These are phyloP conservation scores for Tricholauxania praeusta DNA, from an alignment of 2,888 invertebrate genomes.

Conservation along the genomic window DNA sequence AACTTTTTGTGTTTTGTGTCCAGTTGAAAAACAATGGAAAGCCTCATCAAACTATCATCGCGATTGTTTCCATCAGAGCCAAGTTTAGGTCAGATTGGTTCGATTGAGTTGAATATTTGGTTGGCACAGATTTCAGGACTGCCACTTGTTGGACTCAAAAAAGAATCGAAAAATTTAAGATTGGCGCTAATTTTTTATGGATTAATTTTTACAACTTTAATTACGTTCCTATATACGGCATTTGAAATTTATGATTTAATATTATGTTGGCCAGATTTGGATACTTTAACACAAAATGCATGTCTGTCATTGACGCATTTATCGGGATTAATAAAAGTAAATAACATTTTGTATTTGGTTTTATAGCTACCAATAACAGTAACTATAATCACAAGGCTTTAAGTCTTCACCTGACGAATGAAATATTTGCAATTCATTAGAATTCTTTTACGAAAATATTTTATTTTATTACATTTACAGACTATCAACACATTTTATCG, in stretches of 20 bases:
- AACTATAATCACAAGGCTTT: no score
- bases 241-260: conserved; percentile 49
- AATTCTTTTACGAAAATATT: no score
- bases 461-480: conserved; percentile 32
- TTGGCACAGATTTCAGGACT: conserved; percentile 54
- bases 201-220: conserved; percentile 1
- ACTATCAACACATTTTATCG: conserved; percentile 44
- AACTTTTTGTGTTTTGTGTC: no score
- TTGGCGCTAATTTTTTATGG: conserved; percentile 43
- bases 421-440: no score
- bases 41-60: neutral
- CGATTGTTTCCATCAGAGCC: conserved; percentile 50
- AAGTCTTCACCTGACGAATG: no score
- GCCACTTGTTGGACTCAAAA: conserved; percentile 51
- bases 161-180: conserved; percentile 44
- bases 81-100: conserved; percentile 52
- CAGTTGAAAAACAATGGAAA: no score
- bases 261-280: conserved; percentile 41
- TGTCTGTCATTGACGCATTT: conserved; percentile 48
- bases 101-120: conserved; percentile 55
- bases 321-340: conserved; percentile 46
- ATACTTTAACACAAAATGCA: conserved; percentile 48
- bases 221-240: conserved; percentile 45
- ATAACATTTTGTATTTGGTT: neutral
- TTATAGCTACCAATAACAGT: no score